A percentile compares a stretch with the other conserved stretches of the same genome.
These are phyloP conservation scores for Bolborhynchus lineola DNA, from an alignment of 2,113 vertebrate genomes.

Conservation along the genomic window DNA sequence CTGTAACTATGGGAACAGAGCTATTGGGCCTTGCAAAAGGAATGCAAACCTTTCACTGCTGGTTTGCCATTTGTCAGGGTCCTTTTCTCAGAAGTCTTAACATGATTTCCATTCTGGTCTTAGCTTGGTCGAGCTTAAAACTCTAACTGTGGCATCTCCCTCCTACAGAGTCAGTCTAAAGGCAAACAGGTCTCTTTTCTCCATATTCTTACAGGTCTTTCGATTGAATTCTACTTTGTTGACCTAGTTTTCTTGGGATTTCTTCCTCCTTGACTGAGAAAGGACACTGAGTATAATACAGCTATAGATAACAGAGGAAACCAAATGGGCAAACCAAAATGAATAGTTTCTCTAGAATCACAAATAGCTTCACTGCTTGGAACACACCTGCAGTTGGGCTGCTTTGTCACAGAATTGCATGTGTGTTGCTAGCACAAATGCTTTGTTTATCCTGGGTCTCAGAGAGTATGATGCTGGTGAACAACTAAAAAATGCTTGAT, in stretches of 20 bases:
- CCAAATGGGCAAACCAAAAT: not conserved
- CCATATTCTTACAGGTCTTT: not conserved
- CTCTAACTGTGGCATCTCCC: not conserved
- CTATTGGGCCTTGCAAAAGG: constrained; percentile 18
- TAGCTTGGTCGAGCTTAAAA: not conserved
- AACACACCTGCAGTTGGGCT: not conserved
- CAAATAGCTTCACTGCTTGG: not conserved
- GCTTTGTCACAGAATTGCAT: not conserved
- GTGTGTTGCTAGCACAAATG: fast-evolving
- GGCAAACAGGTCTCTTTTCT: not conserved
- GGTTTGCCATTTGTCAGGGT: constrained; percentile 15
- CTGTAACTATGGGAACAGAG: constrained; percentile 62
- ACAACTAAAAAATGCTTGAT: not conserved
- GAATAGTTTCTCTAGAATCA: not conserved
- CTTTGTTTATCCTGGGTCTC: not conserved
- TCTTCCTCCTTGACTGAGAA: not conserved
- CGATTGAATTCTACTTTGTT: not conserved
- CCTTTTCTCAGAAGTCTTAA: constrained; percentile 24
- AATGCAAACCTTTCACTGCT: constrained; percentile 47
- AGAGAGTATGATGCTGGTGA: not conserved
- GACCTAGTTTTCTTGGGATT: not conserved
- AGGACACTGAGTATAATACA: not conserved
- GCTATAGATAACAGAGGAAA: not conserved
- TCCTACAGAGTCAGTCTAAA: not conserved
- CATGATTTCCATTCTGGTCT: constrained; percentile 2